Conservation (phyloP, 30 jellyfish, hydroid and myxozoan genomes). For the Cassiopea xamachana region DNA sequence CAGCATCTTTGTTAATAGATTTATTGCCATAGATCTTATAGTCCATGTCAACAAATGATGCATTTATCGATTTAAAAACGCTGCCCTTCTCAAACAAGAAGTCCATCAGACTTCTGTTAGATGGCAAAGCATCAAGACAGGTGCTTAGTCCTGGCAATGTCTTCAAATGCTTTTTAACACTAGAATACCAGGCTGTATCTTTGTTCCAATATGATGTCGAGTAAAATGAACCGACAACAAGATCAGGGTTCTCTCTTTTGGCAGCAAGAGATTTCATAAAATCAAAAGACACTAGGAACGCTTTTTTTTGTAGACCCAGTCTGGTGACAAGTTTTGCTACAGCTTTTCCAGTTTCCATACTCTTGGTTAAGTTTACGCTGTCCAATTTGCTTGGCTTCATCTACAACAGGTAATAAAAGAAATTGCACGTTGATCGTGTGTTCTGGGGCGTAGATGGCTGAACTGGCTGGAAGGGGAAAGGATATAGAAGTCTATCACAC, state of each 20-base stretch:
- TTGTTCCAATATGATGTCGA: conserved; percentile 39
- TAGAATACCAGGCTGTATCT: conserved; percentile 5
- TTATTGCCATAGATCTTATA: conserved; percentile 52
- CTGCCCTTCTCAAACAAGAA: conserved; percentile 73
- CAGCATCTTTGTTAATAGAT: conserved; percentile 30
- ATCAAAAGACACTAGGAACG: conserved; percentile 81
- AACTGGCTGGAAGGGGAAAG: too few species aligned
- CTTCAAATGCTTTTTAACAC: conserved; percentile 4
- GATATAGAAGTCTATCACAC: too few species aligned
- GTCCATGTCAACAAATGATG: conserved; percentile 81
- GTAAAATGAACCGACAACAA: conserved; percentile 81
- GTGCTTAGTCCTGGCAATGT: conserved; percentile 61
- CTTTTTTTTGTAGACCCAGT: conserved; percentile 56
- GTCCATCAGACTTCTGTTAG: conserved; percentile 35
- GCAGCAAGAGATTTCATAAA: conserved; percentile 73
- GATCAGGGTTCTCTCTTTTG: conserved; percentile 74
- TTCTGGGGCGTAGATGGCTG: too few species aligned
- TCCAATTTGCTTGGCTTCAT: conserved; percentile 78
- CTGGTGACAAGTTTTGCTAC: conserved; percentile 82
- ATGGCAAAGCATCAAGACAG: conserved; percentile 74
- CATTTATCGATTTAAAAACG: conserved; percentile 73
- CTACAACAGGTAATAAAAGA: too few species aligned
- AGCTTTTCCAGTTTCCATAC: conserved; percentile 67
- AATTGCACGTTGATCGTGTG: too few species aligned
- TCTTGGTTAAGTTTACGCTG: conserved; percentile 18